Evolutionary conservation across 2,797 vertebrate genomes (phyloP).

Genomic region (Sebastes diploproa): DNA sequence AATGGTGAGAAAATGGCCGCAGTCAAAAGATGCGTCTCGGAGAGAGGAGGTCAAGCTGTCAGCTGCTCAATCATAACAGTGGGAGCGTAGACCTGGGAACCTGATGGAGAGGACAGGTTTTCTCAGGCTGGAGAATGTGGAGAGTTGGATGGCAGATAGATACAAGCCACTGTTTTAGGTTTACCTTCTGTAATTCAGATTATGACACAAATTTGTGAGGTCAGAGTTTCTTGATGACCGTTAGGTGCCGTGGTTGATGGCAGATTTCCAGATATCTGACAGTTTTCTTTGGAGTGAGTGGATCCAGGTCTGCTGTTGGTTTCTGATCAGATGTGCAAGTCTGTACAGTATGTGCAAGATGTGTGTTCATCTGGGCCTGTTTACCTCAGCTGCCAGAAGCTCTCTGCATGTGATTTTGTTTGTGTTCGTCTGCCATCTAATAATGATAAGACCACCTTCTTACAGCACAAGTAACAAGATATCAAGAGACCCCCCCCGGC

Average conservation of each 20-base stretch:
- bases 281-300: background rate
- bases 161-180: background rate
- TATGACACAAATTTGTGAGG: background rate
- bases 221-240: background rate
- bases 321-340: background rate
- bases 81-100: conserved; percentile 10
- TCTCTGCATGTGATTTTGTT: background rate
- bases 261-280: background rate
- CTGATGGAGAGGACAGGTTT: conserved; percentile 16
- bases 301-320: background rate
- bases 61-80: conserved; percentile 27
- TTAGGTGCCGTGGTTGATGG: background rate
- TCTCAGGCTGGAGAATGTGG: conserved; percentile 2
- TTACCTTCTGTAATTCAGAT: background rate
- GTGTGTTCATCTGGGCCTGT: background rate
- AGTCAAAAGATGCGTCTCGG: conserved; percentile 50
- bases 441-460: background rate
- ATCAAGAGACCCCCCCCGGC: background rate
- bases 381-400: background rate
- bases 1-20: conserved; percentile 60
- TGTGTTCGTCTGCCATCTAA: background rate
- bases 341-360: background rate
- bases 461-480: background rate
- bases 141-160: background rate
- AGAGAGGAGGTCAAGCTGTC: conserved; percentile 55